phyloP scores from a whole-genome alignment of 2,888 invertebrate genomes.

The Mythimna ferrago region DNA sequence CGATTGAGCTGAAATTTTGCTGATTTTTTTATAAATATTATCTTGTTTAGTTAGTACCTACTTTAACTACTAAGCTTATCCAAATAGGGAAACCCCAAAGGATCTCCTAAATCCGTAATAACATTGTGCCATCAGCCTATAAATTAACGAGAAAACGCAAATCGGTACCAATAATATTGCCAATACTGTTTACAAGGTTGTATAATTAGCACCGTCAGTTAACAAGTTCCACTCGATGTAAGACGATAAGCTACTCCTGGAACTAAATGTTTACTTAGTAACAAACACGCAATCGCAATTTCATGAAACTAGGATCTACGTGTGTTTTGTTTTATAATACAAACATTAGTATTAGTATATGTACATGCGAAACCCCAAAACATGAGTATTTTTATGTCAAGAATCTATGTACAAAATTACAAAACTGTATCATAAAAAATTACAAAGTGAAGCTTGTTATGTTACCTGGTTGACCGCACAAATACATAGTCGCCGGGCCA shows the following conservation, averaged over 20 bases:
- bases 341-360: slow-evolving; percentile 18
- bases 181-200: not conserved
- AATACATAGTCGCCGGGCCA: no score
- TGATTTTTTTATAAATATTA: no score
- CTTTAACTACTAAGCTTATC: not conserved
- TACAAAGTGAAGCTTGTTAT: no score
- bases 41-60: not conserved
- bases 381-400: no score
- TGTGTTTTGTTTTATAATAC: slow-evolving; percentile 16
- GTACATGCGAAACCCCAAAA: no score
- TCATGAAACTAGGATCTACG: slow-evolving; percentile 7
- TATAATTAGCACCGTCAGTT: slow-evolving; percentile 7
- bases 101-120: not conserved
- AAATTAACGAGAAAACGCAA: not conserved
- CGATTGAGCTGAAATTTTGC: no score
- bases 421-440: no score
- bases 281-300: not conserved
- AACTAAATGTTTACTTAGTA: slow-evolving; percentile 19
- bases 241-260: slow-evolving; percentile 10
- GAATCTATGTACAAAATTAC: no score
- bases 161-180: not conserved
- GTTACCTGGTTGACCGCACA: no score
- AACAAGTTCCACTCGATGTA: not conserved
- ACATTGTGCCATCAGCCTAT: not conserved
- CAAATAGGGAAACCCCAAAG: not conserved